phyloP scores from a whole-genome alignment of 2,888 invertebrate species.

The Synergus laeviventris region DNA sequence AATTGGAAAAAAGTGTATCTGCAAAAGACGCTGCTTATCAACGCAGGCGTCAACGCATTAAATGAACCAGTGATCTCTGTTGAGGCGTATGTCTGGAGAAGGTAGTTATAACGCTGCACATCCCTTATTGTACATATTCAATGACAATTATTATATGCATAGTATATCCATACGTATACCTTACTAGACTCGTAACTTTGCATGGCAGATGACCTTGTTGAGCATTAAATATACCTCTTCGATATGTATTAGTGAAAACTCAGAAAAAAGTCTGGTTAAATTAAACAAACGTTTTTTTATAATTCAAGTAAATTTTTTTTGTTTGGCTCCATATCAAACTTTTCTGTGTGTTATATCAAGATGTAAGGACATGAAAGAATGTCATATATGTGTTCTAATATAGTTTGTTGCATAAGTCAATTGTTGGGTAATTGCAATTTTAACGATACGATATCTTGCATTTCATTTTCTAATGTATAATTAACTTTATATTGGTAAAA shows the following conservation, averaged over 20 bases:
- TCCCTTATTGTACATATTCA: neutral
- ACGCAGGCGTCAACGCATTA: constrained; percentile 45
- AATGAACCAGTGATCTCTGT: constrained; percentile 60
- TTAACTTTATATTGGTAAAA: too few relatives aligned
- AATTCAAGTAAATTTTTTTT: too few relatives aligned
- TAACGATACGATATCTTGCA: too few relatives aligned
- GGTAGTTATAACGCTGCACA: constrained; percentile 51
- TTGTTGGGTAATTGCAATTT: too few relatives aligned
- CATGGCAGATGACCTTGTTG: neutral
- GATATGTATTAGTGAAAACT: too few relatives aligned
- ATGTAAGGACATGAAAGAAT: neutral
- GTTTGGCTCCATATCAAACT: too few relatives aligned
- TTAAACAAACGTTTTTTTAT: too few relatives aligned
- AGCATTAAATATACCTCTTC: neutral
- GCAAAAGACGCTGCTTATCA: constrained; percentile 34
- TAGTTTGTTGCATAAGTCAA: too few relatives aligned
- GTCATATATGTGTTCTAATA: neutral
- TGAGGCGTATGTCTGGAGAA: constrained; percentile 64
- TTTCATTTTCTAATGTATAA: too few relatives aligned
- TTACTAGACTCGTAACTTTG: neutral
- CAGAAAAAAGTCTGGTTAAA: too few relatives aligned
- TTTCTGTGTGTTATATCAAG: neutral
- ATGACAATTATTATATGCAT: neutral
- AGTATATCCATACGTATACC: neutral
- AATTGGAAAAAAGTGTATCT: constrained; percentile 2